Percentiles rank a stretch among this genome's conserved stretches.
Conservation (phyloP, 2,888 invertebrate genomes). For the Sphinx pinastri region DNA sequence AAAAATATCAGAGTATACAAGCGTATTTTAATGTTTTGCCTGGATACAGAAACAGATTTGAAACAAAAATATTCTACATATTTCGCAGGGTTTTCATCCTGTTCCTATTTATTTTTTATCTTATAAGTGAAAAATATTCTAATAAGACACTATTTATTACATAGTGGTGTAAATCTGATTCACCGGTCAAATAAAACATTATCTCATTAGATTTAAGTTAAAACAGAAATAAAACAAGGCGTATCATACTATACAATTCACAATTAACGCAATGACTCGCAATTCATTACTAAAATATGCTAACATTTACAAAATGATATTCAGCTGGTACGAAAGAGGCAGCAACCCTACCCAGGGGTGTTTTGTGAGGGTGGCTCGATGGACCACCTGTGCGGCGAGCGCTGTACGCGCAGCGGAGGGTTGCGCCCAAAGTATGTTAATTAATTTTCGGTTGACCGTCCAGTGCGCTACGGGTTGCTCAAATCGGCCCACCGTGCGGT, state of each 20-base stretch:
- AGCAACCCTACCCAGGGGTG: conserved; percentile 47
- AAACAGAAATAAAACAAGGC: not conserved
- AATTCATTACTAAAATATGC: conserved; percentile 14
- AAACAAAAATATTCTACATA: too few species aligned
- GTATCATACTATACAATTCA: not conserved
- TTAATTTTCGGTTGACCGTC: conserved; percentile 83
- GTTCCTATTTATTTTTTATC: too few species aligned
- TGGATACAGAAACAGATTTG: too few species aligned
- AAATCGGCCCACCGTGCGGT: conserved; percentile 77
- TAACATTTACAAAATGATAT: conserved; percentile 30
- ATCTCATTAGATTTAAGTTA: not conserved
- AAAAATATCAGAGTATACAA: not conserved
- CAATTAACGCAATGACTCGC: conserved; percentile 5
- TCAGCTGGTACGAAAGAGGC: conserved; percentile 45
- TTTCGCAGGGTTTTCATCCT: too few species aligned
- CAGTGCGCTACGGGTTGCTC: conserved; percentile 67
- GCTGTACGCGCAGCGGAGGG: conserved; percentile 60
- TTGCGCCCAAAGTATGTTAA: conserved; percentile 82
- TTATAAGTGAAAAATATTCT: too few species aligned
- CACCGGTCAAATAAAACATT: not conserved
- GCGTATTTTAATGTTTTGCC: too few species aligned
- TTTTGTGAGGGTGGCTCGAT: conserved; percentile 51
- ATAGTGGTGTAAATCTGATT: too few species aligned
- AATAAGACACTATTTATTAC: too few species aligned
- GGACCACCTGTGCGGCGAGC: conserved; percentile 64